Conservation (phyloP, 2,113 vertebrate species). For the Pseudopodoces humilis region DNA sequence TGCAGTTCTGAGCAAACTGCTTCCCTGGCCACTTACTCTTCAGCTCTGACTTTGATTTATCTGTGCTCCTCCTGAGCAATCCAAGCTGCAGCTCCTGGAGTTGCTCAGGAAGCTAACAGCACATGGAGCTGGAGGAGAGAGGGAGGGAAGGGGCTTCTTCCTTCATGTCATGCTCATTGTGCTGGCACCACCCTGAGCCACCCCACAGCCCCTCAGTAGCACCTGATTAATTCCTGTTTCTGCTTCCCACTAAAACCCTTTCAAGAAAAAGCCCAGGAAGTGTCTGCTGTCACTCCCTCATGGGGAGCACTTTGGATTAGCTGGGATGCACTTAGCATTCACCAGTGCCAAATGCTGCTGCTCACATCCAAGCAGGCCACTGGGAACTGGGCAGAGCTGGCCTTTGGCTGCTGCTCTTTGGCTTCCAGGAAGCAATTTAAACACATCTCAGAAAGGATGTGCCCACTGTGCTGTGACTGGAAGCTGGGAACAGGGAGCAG, state of each 20-base stretch:
- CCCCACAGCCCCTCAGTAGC: background rate
- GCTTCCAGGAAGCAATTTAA: background rate
- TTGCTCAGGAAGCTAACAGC: background rate
- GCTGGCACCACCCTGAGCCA: background rate
- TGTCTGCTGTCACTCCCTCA: background rate
- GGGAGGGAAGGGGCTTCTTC: background rate
- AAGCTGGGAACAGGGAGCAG: background rate
- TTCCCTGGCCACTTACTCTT: background rate
- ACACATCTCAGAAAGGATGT: background rate
- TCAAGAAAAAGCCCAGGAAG: background rate
- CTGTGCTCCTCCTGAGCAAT: background rate
- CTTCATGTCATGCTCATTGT: accelerated
- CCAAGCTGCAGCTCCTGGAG: background rate
- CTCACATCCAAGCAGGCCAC: background rate
- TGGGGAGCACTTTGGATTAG: background rate
- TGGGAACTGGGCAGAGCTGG: background rate
- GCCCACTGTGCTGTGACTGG: background rate
- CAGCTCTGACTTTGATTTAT: background rate
- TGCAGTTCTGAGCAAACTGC: background rate
- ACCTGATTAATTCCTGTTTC: background rate
- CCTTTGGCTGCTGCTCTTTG: background rate
- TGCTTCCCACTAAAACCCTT: background rate
- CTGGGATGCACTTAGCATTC: background rate
- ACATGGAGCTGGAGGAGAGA: background rate
- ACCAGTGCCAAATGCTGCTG: background rate